Evolutionary conservation across 2,888 invertebrate genomes (phyloP).

Genomic region (Poecilobothrus nobilitatus): DNA sequence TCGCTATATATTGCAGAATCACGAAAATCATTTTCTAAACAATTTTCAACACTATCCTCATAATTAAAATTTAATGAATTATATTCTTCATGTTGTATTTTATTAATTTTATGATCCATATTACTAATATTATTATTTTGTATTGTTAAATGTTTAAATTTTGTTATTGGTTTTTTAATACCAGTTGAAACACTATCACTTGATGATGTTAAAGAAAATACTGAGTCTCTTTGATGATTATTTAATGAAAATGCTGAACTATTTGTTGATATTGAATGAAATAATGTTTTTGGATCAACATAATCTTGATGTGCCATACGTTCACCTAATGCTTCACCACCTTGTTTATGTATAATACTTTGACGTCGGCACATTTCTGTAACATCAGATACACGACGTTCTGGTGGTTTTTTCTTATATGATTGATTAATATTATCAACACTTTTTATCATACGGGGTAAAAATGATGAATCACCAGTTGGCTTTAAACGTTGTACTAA

Average conservation of each 20-base stretch:
- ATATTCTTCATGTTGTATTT: slow-evolving; percentile 18
- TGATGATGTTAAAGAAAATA: slow-evolving; percentile 42
- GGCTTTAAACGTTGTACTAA: slow-evolving; percentile 24
- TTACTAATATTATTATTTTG: background rate
- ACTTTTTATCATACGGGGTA: slow-evolving; percentile 34
- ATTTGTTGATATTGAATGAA: slow-evolving; percentile 30
- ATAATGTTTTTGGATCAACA: slow-evolving; percentile 67
- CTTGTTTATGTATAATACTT: slow-evolving; percentile 58
- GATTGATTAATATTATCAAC: slow-evolving; percentile 33
- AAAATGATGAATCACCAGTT: slow-evolving; percentile 35
- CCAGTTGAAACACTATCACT: slow-evolving; percentile 36
- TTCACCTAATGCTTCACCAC: slow-evolving; percentile 74
- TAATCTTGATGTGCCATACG: slow-evolving; percentile 83
- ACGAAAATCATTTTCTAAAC: slow-evolving; percentile 59
- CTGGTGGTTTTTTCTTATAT: slow-evolving; percentile 33
- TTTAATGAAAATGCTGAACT: slow-evolving; percentile 31
- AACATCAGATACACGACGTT: slow-evolving; percentile 40
- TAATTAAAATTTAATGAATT: slow-evolving; percentile 56
- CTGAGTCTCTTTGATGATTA: slow-evolving; percentile 38
- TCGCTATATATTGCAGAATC: slow-evolving; percentile 81
- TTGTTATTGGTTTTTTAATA: background rate
- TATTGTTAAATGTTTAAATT: background rate
- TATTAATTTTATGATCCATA: background rate
- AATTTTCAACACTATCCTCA: slow-evolving; percentile 64
- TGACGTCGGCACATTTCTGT: slow-evolving; percentile 39